Percentiles rank a stretch among this genome's conserved stretches.
phyloP scores from a whole-genome alignment of 37 sponge, comb jelly and placozoan genomes.

The Aplysina aerophoba region DNA sequence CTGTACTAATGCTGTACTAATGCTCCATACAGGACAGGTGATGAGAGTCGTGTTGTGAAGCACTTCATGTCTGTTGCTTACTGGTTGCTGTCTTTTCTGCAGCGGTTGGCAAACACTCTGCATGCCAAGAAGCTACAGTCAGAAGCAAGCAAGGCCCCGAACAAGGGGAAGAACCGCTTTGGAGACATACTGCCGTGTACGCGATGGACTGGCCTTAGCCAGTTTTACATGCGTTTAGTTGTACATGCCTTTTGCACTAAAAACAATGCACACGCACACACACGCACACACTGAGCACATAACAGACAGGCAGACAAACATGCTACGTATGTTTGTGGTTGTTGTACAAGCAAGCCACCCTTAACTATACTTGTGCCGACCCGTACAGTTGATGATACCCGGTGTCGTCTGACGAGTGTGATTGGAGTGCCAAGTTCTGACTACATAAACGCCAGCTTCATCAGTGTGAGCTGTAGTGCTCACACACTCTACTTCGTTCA shows the following conservation, averaged over 20 bases:
- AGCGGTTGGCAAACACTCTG: neutral
- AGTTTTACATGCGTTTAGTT: too few species aligned
- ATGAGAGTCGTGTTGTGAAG: too few species aligned
- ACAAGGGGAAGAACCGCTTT: slow-evolving; percentile 27
- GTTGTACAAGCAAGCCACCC: too few species aligned
- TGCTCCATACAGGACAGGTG: too few species aligned
- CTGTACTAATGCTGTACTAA: too few species aligned
- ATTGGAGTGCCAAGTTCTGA: slow-evolving; percentile 91
- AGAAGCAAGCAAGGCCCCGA: neutral
- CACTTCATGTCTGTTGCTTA: too few species aligned
- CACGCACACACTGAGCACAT: neutral
- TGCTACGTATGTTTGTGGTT: neutral
- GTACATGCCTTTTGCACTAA: neutral
- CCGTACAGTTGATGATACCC: slow-evolving; percentile 50
- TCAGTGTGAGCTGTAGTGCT: slow-evolving; percentile 73
- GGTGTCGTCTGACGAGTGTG: slow-evolving; percentile 53
- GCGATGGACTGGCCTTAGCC: neutral
- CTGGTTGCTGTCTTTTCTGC: neutral
- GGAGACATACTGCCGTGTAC: slow-evolving; percentile 33
- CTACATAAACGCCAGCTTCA: slow-evolving; percentile 96
- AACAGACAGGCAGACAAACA: neutral
- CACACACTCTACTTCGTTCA: too few species aligned
- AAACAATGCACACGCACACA: too few species aligned
- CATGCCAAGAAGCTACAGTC: neutral
- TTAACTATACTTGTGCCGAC: too few species aligned